Percentiles rank a stretch among this genome's conserved stretches.
Evolutionary conservation across 2,888 invertebrate genomes (phyloP).

Genomic region (Callosobruchus maculatus): DNA sequence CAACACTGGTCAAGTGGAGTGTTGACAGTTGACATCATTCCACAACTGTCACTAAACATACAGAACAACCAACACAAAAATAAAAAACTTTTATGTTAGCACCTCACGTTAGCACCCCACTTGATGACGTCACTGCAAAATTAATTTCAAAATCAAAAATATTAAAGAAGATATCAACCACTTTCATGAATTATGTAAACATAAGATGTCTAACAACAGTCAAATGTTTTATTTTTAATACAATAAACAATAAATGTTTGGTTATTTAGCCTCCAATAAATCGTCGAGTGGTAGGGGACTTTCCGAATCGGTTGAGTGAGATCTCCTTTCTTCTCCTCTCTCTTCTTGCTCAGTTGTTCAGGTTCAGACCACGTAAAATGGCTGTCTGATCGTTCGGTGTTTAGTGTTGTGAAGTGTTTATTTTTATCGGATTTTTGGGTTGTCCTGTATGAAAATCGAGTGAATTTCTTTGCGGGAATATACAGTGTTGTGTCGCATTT

Average conservation of each 20-base stretch:
- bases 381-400: slow-evolving; percentile 21
- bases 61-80: not conserved
- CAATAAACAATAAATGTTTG: not conserved
- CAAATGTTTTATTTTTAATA: too few relatives aligned
- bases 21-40: too few relatives aligned
- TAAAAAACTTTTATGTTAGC: not conserved
- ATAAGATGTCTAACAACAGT: too few relatives aligned
- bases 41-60: not conserved
- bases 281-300: slow-evolving; percentile 18
- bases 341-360: slow-evolving; percentile 11
- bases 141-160: not conserved
- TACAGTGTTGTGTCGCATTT: not conserved
- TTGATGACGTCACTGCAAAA: not conserved
- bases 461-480: not conserved
- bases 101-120: not conserved
- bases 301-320: slow-evolving; percentile 8
- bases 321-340: slow-evolving; percentile 1
- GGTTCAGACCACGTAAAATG: slow-evolving; percentile 28
- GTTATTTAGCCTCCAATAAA: not conserved
- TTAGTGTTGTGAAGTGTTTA: slow-evolving; percentile 20
- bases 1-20: too few relatives aligned
- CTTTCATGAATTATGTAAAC: too few relatives aligned
- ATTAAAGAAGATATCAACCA: not conserved
- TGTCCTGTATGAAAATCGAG: slow-evolving; percentile 4
- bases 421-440: slow-evolving; percentile 8